Base-by-base conservation (phyloP, 2,888 invertebrate species). In the Tipula vernalis region DNA sequence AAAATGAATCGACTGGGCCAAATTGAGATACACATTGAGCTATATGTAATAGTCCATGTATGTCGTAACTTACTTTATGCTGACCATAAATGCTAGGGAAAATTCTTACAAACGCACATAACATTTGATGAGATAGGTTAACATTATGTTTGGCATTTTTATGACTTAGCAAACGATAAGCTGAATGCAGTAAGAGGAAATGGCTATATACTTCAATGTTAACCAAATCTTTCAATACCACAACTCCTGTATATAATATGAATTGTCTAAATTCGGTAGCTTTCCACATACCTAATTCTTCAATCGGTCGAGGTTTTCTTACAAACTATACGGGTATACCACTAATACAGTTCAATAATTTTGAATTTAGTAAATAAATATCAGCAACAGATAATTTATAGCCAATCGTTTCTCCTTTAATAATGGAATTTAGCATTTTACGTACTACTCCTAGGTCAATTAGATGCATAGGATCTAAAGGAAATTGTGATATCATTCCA, bases 261-360 rank as follows among this genome's bases (percentile, higher is more conserved):
- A 87, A 86, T 28, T 87, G 87, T 2, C 87, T 47, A 12, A 86
- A 86, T 71, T 87, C 87, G 0, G 57, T 86, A 15, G 88, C 87
- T 83, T 88, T 88, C 88, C 88, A 88, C 10, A 87, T 88, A 0
- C 86, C 28, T 44, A 88, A n/a, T 87, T 88, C 88, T 6, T 88
- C 87, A 3, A 88, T 87, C 42, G 57, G 5, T 41, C 88, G 85
- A 18, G 88, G 87, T 83, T 88, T 87, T 87, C 87, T 87, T 3
- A 71, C 57, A 44, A 88, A 88, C 4, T 88, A 88, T 10, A 87
- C 86, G 2, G 88, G 86, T 3, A 88, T 88, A 41, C 83, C 10
- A 36, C 3, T 36, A 36, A 10, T 39, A 12, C 83, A 83, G 5
- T 36, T 28, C 10, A 71, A 10, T 13, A 83, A 36, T 83, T 83